Conservation (phyloP, 2,797 vertebrate genomes). For the Coilia nasus region DNA sequence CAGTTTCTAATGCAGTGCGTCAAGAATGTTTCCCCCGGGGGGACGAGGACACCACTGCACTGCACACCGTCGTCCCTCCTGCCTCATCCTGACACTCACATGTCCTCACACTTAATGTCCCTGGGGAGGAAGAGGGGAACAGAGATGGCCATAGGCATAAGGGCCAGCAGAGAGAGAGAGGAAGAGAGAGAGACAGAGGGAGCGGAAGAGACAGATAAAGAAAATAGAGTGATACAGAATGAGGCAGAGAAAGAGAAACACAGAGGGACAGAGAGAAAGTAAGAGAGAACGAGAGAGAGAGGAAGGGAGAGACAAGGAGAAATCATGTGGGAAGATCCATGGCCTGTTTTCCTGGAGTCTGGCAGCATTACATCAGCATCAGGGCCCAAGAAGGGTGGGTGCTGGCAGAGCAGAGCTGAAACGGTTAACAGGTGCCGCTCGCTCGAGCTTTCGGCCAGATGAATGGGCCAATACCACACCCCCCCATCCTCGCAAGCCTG, state of each 20-base stretch:
- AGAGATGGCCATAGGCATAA: too few relatives aligned
- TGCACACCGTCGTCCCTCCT: background rate
- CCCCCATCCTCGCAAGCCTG: conserved; percentile 19
- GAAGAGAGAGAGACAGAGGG: too few relatives aligned
- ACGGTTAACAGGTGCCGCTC: conserved; percentile 52
- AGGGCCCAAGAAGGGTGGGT: conserved; percentile 30
- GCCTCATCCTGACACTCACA: background rate
- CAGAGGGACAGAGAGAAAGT: background rate
- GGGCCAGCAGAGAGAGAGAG: too few relatives aligned
- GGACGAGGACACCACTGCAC: too few relatives aligned
- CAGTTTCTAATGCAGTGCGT: too few relatives aligned
- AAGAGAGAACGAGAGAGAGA: background rate
- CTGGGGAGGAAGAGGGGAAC: background rate
- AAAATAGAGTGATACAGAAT: too few relatives aligned
- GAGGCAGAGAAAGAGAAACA: background rate
- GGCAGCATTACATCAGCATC: conserved; percentile 38
- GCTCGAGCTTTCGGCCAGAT: conserved; percentile 16
- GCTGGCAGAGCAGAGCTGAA: conserved; percentile 47
- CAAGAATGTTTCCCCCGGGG: too few relatives aligned
- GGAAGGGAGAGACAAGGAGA: background rate
- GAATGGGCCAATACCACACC: conserved; percentile 31
- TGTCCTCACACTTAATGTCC: background rate
- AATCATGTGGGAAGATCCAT: conserved; percentile 18
- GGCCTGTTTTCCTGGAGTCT: conserved; percentile 29
- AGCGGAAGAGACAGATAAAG: too few relatives aligned